Conservation (phyloP, 2,113 vertebrate species). For the Suncus etruscus region DNA sequence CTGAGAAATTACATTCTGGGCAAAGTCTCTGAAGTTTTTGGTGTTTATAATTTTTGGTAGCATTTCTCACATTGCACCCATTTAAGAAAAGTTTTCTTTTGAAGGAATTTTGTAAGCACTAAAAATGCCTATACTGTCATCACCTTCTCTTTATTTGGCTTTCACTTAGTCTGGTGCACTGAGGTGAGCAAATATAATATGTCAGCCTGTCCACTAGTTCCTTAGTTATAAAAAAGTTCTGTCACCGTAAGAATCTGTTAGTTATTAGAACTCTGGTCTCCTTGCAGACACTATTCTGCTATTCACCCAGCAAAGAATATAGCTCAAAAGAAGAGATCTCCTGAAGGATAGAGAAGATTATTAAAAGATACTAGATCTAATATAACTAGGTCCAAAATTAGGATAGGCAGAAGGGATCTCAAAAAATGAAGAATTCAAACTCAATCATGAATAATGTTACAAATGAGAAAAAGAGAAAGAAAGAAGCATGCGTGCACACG, state of each 20-base stretch:
- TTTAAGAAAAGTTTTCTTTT: constrained; percentile 57
- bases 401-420: too few species aligned
- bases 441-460: too few species aligned
- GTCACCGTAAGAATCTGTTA: constrained; percentile 60
- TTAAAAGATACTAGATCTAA: neutral
- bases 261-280: constrained; percentile 75
- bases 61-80: neutral
- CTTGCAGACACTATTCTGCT: constrained; percentile 60
- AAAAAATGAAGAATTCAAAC: too few species aligned
- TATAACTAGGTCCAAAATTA: too few species aligned
- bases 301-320: constrained; percentile 32
- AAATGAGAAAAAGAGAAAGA: too few species aligned
- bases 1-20: neutral
- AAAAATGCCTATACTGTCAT: constrained; percentile 64
- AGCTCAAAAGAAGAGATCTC: neutral
- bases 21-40: neutral
- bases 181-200: constrained; percentile 67
- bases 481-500: too few species aligned
- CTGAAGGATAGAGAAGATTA: neutral
- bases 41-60: neutral
- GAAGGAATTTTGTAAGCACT: constrained; percentile 35
- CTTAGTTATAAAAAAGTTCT: neutral
- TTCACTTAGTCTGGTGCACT: constrained; percentile 62
- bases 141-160: constrained; percentile 55
- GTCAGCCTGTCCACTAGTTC: neutral